Conservation (phyloP, 2,797 vertebrate species). For the Rachycentron canadum region DNA sequence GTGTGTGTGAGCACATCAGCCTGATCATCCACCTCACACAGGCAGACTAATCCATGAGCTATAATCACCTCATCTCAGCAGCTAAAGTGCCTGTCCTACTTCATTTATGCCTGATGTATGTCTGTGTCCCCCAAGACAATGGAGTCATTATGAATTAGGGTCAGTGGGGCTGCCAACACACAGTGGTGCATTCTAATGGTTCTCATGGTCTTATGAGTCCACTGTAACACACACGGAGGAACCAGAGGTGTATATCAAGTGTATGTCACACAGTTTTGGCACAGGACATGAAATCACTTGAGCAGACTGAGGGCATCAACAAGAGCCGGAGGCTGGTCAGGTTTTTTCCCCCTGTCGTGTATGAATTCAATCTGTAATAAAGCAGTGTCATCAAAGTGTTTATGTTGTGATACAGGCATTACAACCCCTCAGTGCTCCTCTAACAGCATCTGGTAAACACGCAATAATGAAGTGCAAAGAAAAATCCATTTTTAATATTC, state of each 20-base stretch:
- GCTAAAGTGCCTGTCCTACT: conserved; percentile 79
- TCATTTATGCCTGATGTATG: conserved; percentile 74
- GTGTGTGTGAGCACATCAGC: conserved; percentile 11
- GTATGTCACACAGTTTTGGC: conserved; percentile 6
- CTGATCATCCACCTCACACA: conserved; percentile 64
- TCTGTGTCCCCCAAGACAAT: conserved; percentile 78
- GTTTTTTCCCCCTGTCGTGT: conserved; percentile 12
- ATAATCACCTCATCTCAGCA: conserved; percentile 79
- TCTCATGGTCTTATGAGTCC: conserved; percentile 60
- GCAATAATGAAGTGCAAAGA: conserved; percentile 62
- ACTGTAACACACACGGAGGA: conserved; percentile 13
- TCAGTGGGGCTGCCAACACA: conserved; percentile 68
- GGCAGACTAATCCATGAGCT: conserved; percentile 77
- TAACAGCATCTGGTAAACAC: conserved; percentile 73
- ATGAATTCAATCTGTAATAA: conserved; percentile 52
- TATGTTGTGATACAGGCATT: conserved; percentile 51
- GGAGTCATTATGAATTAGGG: conserved; percentile 79
- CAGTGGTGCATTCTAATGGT: conserved; percentile 64
- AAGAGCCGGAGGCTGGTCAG: background rate
- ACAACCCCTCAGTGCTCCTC: conserved; percentile 43
- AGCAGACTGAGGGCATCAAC: background rate
- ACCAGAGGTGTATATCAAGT: conserved; percentile 21
- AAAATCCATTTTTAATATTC: conserved; percentile 62
- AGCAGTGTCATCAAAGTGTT: conserved; percentile 51
- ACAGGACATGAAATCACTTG: background rate